Percentiles rank a stretch among this genome's conserved stretches.
Evolutionary conservation across 2,113 vertebrate species (phyloP).

Genomic region (Crotalus viridis): DNA sequence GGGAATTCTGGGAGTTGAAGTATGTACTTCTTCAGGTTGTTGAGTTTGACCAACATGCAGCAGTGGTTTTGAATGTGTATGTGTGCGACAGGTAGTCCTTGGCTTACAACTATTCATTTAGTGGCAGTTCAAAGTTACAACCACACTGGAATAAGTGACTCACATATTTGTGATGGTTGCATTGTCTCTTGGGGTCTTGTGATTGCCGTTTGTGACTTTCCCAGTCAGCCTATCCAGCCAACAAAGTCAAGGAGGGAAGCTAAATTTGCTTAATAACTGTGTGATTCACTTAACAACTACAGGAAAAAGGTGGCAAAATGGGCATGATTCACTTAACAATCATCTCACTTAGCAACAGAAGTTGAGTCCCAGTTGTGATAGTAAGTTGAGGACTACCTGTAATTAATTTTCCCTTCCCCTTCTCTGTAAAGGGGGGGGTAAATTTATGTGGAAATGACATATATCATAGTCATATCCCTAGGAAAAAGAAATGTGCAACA

Average conservation of each 20-base stretch:
- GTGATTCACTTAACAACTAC: neutral
- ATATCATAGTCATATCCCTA: neutral
- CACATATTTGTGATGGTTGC: neutral
- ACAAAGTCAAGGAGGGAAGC: neutral
- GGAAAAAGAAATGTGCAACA: neutral
- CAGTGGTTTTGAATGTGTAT: neutral
- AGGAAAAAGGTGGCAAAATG: neutral
- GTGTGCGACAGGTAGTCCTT: neutral
- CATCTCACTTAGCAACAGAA: neutral
- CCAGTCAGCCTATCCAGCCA: neutral
- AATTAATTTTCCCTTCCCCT: neutral
- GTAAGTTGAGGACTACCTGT: neutral
- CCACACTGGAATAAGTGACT: neutral
- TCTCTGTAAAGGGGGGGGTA: neutral
- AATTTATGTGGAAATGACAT: neutral
- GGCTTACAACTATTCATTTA: neutral
- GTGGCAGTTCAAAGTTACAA: neutral
- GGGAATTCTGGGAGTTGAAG: neutral
- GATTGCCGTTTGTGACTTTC: neutral
- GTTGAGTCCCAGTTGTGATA: neutral
- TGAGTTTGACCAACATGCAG: neutral
- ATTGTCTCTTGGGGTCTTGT: neutral
- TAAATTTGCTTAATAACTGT: neutral
- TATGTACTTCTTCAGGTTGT: neutral
- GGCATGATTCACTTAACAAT: neutral